Conservation (phyloP, 37 sponge, comb jelly and placozoan genomes). For the Diacarnus erythraeanus region DNA sequence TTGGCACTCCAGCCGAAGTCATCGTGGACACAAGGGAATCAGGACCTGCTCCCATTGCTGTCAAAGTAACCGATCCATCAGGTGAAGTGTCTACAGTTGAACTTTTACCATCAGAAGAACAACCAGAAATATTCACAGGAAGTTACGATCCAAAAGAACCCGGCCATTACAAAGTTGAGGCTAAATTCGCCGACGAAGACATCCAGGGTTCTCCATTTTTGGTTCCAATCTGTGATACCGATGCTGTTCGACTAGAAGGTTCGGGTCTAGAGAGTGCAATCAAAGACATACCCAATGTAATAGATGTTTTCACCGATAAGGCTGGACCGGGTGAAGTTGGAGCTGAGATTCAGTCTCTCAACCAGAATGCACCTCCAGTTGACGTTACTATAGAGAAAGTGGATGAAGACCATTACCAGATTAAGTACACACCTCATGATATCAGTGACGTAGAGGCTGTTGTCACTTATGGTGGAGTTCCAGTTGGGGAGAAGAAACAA, state of each 20-base stretch:
- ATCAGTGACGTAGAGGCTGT: slow-evolving; percentile 30
- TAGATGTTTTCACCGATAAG: slow-evolving; percentile 55
- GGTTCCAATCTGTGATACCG: slow-evolving; percentile 70
- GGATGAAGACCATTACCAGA: slow-evolving; percentile 51
- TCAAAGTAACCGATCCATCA: slow-evolving; percentile 57
- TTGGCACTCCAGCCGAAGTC: slow-evolving; percentile 65
- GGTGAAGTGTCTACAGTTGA: slow-evolving; percentile 44
- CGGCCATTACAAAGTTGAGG: slow-evolving; percentile 71
- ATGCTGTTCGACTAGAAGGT: slow-evolving; percentile 50
- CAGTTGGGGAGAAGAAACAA: slow-evolving; percentile 22
- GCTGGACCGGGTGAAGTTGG: slow-evolving; percentile 79
- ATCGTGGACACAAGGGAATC: slow-evolving; percentile 77
- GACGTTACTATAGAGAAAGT: slow-evolving; percentile 25
- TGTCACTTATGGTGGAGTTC: slow-evolving; percentile 40
- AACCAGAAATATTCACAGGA: slow-evolving; percentile 26
- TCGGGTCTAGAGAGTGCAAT: slow-evolving; percentile 69
- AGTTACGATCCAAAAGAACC: slow-evolving; percentile 66
- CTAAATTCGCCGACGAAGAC: slow-evolving; percentile 71
- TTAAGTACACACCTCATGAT: slow-evolving; percentile 59
- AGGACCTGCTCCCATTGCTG: slow-evolving; percentile 73
- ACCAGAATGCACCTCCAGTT: slow-evolving; percentile 24
- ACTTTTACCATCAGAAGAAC: neutral
- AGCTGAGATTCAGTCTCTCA: slow-evolving; percentile 7
- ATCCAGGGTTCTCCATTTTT: slow-evolving; percentile 74
- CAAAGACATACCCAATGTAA: slow-evolving; percentile 43